Evolutionary conservation across 2,888 invertebrate species (phyloP).

Genomic region (Polietes domitor): DNA sequence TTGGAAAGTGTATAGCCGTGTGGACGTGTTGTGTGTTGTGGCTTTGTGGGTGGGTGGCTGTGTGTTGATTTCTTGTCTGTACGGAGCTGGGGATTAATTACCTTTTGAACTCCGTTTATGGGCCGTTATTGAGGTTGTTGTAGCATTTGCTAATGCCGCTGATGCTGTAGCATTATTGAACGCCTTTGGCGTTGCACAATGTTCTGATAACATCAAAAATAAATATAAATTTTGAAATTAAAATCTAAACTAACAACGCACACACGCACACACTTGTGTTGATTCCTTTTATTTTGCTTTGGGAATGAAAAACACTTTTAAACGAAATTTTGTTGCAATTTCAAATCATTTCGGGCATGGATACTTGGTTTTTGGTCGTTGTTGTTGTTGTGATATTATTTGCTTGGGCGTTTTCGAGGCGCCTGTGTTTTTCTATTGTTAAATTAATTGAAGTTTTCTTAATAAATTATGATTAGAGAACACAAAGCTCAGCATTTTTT

Average conservation of each 20-base stretch:
- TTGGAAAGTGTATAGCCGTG: too few species aligned
- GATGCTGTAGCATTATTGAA: slow-evolving; percentile 58
- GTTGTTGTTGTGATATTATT: background rate
- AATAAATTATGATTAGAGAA: slow-evolving; percentile 26
- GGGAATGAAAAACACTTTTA: background rate
- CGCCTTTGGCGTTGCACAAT: slow-evolving; percentile 79
- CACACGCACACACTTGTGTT: background rate
- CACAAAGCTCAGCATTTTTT: slow-evolving; percentile 24
- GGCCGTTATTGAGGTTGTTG: slow-evolving; percentile 18
- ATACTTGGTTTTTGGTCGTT: background rate
- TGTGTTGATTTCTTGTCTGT: background rate
- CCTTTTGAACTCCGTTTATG: slow-evolving; percentile 58
- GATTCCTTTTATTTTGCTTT: background rate
- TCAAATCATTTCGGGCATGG: background rate
- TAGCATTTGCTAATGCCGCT: slow-evolving; percentile 30
- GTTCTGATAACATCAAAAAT: slow-evolving; percentile 79
- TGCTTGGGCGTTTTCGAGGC: background rate
- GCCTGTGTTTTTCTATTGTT: background rate
- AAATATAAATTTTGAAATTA: slow-evolving; percentile 18
- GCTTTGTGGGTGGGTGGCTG: background rate
- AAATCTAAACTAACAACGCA: background rate
- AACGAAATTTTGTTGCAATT: background rate
- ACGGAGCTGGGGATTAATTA: slow-evolving; percentile 16
- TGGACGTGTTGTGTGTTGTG: too few species aligned
- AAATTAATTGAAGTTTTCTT: slow-evolving; percentile 3